phyloP scores from a whole-genome alignment of 2,888 invertebrate genomes.

The Sesia apiformis region DNA sequence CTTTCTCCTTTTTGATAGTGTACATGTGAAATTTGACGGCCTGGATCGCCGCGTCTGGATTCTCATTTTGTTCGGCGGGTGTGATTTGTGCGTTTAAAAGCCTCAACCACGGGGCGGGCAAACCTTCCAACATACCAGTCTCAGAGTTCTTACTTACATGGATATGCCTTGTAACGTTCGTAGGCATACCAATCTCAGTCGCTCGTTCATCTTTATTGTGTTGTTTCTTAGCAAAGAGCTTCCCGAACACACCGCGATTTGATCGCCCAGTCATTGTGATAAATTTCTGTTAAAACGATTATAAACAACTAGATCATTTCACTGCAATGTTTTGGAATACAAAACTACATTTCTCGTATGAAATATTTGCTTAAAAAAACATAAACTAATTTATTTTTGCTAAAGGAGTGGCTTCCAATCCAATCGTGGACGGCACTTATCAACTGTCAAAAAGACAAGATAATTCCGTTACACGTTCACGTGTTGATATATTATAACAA shows the following conservation, averaged over 20 bases:
- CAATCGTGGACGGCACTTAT: constrained; percentile 43
- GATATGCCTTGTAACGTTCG: constrained; percentile 88
- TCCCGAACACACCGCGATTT: constrained; percentile 64
- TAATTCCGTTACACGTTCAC: neutral
- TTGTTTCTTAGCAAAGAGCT: constrained; percentile 64
- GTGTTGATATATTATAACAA: no score
- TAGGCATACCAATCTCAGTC: constrained; percentile 86
- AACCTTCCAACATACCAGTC: constrained; percentile 88
- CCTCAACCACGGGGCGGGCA: constrained; percentile 88
- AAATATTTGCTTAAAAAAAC: constrained; percentile 24
- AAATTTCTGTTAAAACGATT: constrained; percentile 21
- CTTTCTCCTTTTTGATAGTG: constrained; percentile 88
- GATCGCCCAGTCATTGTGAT: constrained; percentile 67
- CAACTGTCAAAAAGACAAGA: constrained; percentile 22
- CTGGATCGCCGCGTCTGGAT: constrained; percentile 92
- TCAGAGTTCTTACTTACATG: constrained; percentile 89
- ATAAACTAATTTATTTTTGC: constrained; percentile 29
- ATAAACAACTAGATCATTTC: constrained; percentile 41
- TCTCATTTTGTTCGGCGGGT: constrained; percentile 89
- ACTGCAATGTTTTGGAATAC: constrained; percentile 6
- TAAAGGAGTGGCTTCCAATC: constrained; percentile 54
- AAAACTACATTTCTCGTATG: constrained; percentile 45
- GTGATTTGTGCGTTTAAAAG: constrained; percentile 89
- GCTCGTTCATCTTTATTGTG: constrained; percentile 66
- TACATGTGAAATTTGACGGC: constrained; percentile 94